Evolutionary conservation across 1,140 invertebrate genomes (phyloP), one percentile per base, ranked within the genome.

Genomic region (Trichomalopsis sarcophagae): DNA sequence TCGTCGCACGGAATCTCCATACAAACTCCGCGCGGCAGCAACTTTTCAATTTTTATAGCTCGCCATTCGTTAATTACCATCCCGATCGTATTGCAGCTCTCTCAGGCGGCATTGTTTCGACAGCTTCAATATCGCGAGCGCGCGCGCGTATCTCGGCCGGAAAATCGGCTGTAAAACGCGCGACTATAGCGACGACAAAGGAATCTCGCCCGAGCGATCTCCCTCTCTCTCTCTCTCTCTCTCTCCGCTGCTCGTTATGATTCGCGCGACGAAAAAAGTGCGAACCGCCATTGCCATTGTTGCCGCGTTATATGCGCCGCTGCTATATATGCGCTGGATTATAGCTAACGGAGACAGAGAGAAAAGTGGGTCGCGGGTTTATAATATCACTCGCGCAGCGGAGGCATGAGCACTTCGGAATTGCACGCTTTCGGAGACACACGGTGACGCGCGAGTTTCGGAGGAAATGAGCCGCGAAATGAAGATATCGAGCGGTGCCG

Each of bases 391-490:
- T 40, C 10, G 27, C 10, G 27, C n/a, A 44, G 6, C 30, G 14
- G 71, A 75, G 36, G 7, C 21, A 9, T 27, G 27, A n/a, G 40
- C 13, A 33, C 23, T 36, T 11, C 0, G 17, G 2, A 10, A 75
- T n/a, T 27, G 73, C 11, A 81, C 13, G 40, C n/a, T 23, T 11
- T 44, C 11, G 47, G n/a, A n/a, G 7, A 27, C 23, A 27, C 23
- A 83, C 71, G 30, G 14, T 36, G 27, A 44, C 50, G 44, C 81
- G 21, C 10, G 27, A 7, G 2, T 10, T 73, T 11, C 33, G 27
- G 11, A 55, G 40, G 73, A 76, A 83, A 76, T 83, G 81, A 83
- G 73, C 11, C 74, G 81, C 50, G 81, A 83, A 83, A 83, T 83
- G 74, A 77, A 83, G 44, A 84, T 77, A 62, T 33, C 27, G 17